A percentile compares a stretch with the other conserved stretches of the same genome.
phyloP scores from a whole-genome alignment of 2,888 invertebrate genomes.

The Sicus ferrugineus region DNA sequence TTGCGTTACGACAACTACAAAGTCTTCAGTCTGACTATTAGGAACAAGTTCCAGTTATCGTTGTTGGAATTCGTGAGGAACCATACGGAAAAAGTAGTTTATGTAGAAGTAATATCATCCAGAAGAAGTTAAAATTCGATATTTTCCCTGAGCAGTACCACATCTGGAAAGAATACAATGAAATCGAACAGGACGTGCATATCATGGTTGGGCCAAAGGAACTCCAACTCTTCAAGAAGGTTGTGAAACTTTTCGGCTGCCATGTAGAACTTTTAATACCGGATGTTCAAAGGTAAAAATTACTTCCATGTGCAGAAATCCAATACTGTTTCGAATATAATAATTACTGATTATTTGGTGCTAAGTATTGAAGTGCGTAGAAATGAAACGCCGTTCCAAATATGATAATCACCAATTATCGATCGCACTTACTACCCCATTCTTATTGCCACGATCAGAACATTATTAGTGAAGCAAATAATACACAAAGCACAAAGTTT shows the following conservation, averaged over 20 bases:
- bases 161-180: constrained; percentile 58
- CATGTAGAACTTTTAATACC: constrained; percentile 65
- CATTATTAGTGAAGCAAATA: no score
- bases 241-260: constrained; percentile 62
- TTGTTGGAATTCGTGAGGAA: constrained; percentile 55
- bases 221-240: constrained; percentile 63
- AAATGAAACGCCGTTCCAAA: neutral
- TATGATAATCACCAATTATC: no score
- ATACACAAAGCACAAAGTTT: no score
- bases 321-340: neutral
- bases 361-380: no score
- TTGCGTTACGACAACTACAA: constrained; percentile 58
- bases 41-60: constrained; percentile 66
- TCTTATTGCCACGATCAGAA: no score
- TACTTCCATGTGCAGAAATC: no score
- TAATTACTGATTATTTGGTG: no score
- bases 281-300: constrained; percentile 70
- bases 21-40: constrained; percentile 62
- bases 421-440: no score
- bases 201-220: constrained; percentile 71
- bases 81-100: constrained; percentile 44
- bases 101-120: neutral
- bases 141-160: constrained; percentile 47
- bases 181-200: constrained; percentile 63
- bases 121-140: neutral